Conservation (phyloP, 2,113 vertebrate species). For the Callorhinus ursinus region DNA sequence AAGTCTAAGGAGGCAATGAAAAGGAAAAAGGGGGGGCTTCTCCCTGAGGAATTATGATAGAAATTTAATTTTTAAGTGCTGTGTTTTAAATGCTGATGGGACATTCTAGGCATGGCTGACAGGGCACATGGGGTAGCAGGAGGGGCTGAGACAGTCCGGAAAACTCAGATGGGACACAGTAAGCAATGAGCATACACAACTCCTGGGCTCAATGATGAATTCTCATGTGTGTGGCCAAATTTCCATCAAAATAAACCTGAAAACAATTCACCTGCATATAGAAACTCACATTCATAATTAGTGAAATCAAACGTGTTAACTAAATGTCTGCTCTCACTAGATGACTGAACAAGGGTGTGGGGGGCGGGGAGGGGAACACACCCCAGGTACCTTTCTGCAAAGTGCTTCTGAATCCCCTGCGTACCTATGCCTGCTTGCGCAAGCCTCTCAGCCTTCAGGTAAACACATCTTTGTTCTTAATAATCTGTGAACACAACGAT, state of each 20-base stretch:
- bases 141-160: background rate
- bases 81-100: conserved; percentile 13
- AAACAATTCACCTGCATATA: background rate
- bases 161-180: background rate
- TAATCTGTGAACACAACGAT: conserved; percentile 58
- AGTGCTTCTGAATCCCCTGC: background rate
- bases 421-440: background rate
- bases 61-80: conserved; percentile 43
- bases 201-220: background rate
- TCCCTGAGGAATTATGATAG: background rate
- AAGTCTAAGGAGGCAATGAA: background rate
- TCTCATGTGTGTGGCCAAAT: background rate
- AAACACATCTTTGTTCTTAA: conserved; percentile 59
- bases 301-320: background rate
- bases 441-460: conserved; percentile 29
- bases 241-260: conserved; percentile 1
- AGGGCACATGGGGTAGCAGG: background rate
- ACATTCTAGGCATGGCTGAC: background rate
- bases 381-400: conserved; percentile 1
- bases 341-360: background rate
- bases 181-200: background rate
- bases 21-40: background rate
- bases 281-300: background rate
- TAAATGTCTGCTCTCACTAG: background rate
- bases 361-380: background rate